These are phyloP conservation scores for Pachypeltis micranthus DNA, from an alignment of 1,140 invertebrate species.

Conservation along the genomic window DNA sequence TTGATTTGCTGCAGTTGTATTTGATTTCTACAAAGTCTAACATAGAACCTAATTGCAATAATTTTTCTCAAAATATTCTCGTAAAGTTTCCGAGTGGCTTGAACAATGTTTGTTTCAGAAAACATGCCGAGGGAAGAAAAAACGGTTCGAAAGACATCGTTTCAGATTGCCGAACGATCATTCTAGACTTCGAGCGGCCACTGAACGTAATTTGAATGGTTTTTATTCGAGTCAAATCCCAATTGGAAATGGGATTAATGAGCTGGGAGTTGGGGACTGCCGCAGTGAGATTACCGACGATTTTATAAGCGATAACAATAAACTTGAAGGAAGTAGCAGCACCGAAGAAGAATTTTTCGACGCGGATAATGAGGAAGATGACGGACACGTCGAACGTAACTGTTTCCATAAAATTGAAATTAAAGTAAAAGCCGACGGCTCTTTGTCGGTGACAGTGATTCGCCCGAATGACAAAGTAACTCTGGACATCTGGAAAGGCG, in stretches of 20 bases:
- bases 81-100: no score
- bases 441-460: no score
- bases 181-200: not conserved
- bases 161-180: not conserved
- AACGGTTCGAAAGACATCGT: not conserved
- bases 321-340: not conserved
- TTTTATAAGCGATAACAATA: not conserved
- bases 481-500: not conserved
- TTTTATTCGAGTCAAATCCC: not conserved
- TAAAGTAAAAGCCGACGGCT: no score
- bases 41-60: not conserved
- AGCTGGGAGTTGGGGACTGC: not conserved
- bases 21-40: not conserved
- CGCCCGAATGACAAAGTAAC: not conserved
- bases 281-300: not conserved
- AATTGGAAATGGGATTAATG: not conserved
- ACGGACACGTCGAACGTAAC: no score
- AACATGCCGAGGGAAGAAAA: conserved; percentile 1
- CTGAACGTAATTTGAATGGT: not conserved
- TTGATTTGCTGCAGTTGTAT: not conserved
- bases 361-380: no score
- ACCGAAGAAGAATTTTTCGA: not conserved
- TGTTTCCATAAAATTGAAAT: no score
- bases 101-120: no score
- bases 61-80: not conserved